Evolutionary conservation across 2,888 invertebrate species (phyloP), one percentile per base, ranked within the genome.

Genomic region (Synanthedon formicaeformis): DNA sequence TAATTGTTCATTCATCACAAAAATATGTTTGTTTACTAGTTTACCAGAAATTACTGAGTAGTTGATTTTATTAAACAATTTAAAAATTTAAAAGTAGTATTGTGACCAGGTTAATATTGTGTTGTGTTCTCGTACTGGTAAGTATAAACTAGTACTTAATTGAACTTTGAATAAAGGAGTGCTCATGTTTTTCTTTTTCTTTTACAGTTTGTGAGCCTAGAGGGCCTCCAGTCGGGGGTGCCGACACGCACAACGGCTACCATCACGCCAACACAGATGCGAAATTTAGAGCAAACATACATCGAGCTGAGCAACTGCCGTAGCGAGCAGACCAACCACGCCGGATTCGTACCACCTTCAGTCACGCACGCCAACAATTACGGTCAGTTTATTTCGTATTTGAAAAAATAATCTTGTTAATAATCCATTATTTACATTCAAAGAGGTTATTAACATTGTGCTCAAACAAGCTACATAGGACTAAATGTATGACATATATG

Each of bases 231-330:
- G 82, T 94, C 94, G 78, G 95, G 95, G 72, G 95, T 96, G 69
- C 96, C 96, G 53, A 96, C 97, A 56, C 91, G 94, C 79, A 97
- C 97, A 60, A 97, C 97, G 72, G 94, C 97, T 61, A 97, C 96
- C 72, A 89, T 98, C 68, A 98, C 98, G 62, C 97, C 97, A 59
- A 97, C 97, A 50, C 97, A 96, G 66, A 88, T 97, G 75, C 92
- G 96, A 69, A 93, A 92, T 88, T 95, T 97, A 82, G 96, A 97
- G 87, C 96, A 97, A 80, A 94, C 95, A 1, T 95, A 96, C 84
- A 92, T 94, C 73, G 96, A 96, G 87, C 88, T 96, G 71, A 94
- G 93, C 79, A 94, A 94, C 83, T 91, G 91, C 72, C 91, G 92
- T 62, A 92, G 91, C 89, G 78, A 93, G 90, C 76, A 90, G 89